phyloP scores from a whole-genome alignment of 2,797 vertebrate species.

The Erpetoichthys calabaricus region DNA sequence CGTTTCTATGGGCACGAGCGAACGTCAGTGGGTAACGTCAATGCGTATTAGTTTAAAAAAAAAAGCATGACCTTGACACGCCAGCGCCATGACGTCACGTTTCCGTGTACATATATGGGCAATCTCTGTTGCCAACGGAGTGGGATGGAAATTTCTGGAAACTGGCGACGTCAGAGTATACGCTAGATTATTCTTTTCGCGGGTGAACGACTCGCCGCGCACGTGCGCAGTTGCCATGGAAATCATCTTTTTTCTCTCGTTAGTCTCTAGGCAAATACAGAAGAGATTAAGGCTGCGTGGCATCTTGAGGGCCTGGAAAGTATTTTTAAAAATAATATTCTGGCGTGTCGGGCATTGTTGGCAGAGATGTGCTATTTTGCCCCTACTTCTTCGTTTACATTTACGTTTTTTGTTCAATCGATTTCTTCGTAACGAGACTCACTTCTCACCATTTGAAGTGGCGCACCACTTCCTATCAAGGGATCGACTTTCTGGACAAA shows the following conservation, averaged over 20 bases:
- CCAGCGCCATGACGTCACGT: slow-evolving; percentile 34
- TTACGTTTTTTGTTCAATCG: no score
- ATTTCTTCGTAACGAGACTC: no score
- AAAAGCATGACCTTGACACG: slow-evolving; percentile 16
- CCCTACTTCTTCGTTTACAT: no score
- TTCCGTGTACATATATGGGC: slow-evolving; percentile 50
- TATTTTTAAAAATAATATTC: no score
- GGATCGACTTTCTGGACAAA: no score
- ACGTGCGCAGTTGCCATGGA: slow-evolving; percentile 8
- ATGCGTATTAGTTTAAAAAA: slow-evolving; percentile 33
- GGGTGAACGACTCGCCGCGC: not conserved
- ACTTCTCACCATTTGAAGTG: no score
- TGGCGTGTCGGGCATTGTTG: no score
- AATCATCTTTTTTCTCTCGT: not conserved
- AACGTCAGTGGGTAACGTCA: slow-evolving; percentile 44
- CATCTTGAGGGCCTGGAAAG: no score
- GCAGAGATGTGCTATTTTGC: no score
- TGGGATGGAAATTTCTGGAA: slow-evolving; percentile 4
- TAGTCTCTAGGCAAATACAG: not conserved
- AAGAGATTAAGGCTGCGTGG: no score
- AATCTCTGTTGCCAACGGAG: not conserved
- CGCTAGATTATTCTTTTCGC: not conserved
- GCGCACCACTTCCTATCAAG: no score
- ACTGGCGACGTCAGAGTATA: not conserved
- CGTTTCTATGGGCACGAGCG: slow-evolving; percentile 42